phyloP scores from a whole-genome alignment of 1,140 invertebrate genomes.

The Bombus confusus region DNA sequence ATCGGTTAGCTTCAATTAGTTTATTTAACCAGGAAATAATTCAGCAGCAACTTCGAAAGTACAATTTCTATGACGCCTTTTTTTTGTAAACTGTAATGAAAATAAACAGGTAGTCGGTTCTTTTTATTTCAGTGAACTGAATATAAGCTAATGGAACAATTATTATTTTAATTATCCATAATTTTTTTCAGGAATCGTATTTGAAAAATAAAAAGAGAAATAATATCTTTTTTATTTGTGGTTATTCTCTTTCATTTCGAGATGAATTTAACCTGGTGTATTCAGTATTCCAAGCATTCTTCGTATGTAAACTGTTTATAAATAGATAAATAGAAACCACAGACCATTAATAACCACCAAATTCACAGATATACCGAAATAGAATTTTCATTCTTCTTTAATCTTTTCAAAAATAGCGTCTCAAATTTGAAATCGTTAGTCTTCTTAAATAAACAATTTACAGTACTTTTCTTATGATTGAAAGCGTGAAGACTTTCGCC shows the following conservation, averaged over 20 bases:
- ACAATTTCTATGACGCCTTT: background rate
- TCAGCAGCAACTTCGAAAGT: slow-evolving; percentile 13
- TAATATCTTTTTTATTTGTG: background rate
- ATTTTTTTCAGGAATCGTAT: background rate
- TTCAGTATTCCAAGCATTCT: background rate
- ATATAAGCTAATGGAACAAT: background rate
- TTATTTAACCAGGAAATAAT: slow-evolving; percentile 16
- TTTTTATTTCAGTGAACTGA: background rate
- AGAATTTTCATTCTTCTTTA: background rate
- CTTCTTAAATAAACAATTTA: background rate
- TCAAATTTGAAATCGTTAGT: background rate
- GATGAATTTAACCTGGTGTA: background rate
- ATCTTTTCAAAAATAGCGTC: background rate
- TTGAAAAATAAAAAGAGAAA: background rate
- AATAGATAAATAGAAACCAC: background rate
- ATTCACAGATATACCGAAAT: background rate
- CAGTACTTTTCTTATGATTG: background rate
- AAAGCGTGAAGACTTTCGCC: background rate
- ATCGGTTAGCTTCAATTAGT: background rate
- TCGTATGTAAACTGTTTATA: background rate
- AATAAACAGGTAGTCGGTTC: background rate
- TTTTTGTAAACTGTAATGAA: background rate
- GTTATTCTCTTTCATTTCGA: background rate
- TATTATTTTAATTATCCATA: background rate
- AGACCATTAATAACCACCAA: background rate